Evolutionary conservation across 92 coral and sea anemone genomes (phyloP).

Genomic region (Actinernus sp.): DNA sequence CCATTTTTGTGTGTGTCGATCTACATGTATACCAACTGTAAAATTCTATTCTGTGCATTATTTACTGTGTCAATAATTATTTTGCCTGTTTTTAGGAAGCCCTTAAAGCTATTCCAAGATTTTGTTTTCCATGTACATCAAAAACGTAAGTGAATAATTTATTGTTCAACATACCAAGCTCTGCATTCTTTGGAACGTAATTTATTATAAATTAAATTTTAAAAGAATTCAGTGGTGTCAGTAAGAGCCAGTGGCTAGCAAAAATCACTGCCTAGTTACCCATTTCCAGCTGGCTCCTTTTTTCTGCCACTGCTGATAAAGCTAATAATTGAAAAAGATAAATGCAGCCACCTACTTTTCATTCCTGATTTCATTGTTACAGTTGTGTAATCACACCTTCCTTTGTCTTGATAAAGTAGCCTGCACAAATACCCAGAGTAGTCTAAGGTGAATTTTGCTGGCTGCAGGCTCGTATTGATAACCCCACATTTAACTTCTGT

Average conservation of each 20-base stretch:
- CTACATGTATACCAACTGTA: too few species aligned
- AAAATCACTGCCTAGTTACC: too few species aligned
- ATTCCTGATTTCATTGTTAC: background rate
- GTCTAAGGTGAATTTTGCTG: background rate
- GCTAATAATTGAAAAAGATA: background rate
- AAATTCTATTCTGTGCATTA: background rate
- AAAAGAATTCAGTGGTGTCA: background rate
- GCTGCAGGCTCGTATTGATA: too few species aligned
- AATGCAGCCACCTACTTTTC: too few species aligned
- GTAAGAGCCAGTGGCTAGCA: background rate
- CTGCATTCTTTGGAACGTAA: too few species aligned
- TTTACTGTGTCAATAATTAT: background rate
- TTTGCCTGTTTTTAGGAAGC: conserved; percentile 68
- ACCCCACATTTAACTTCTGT: too few species aligned
- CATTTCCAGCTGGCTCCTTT: too few species aligned
- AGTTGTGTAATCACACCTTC: background rate
- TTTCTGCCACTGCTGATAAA: background rate
- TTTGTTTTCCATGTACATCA: conserved; percentile 91
- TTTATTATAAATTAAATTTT: too few species aligned
- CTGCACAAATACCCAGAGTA: background rate
- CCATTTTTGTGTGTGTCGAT: too few species aligned
- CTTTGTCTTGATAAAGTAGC: background rate
- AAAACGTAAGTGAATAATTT: conserved; percentile 80
- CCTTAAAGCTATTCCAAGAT: conserved; percentile 82
- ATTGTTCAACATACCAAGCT: too few species aligned